These are phyloP conservation scores for Alectoris magna DNA, from an alignment of 2,797 vertebrate species.

Conservation along the genomic window DNA sequence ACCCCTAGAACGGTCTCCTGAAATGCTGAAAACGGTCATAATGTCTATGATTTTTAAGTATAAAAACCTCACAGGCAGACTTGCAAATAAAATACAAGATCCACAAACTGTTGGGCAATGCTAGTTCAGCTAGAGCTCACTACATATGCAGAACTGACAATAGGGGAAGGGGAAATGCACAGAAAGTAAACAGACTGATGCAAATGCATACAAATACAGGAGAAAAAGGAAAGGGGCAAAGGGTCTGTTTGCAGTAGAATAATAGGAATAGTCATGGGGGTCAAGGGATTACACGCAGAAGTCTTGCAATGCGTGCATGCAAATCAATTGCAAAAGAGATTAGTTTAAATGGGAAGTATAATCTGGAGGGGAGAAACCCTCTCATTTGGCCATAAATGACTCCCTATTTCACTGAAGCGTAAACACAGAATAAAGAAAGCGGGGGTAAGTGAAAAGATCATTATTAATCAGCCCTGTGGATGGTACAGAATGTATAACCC, in stretches of 20 bases:
- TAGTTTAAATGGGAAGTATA: slow-evolving; percentile 62
- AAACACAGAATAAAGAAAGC: slow-evolving; percentile 56
- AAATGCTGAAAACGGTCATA: not conserved
- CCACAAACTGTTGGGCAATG: not conserved
- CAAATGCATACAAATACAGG: not conserved
- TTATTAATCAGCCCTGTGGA: slow-evolving; percentile 68
- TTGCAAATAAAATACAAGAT: not conserved
- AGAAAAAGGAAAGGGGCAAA: not conserved
- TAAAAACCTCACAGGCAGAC: not conserved
- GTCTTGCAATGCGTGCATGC: not conserved
- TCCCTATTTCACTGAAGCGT: slow-evolving; percentile 63
- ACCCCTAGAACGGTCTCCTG: not conserved
- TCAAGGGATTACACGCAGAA: slow-evolving; percentile 7
- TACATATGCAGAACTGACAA: not conserved
- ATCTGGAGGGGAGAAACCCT: slow-evolving; percentile 59
- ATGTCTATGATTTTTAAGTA: not conserved
- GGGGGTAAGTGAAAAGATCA: slow-evolving; percentile 36
- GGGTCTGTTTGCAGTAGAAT: not conserved
- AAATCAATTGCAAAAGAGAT: slow-evolving; percentile 63
- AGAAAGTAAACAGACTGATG: not conserved
- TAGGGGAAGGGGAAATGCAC: not conserved
- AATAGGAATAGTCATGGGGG: not conserved
- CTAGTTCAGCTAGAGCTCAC: not conserved
- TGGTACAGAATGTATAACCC: slow-evolving; percentile 60
- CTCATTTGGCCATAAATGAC: slow-evolving; percentile 61